Evolutionary conservation across 1,140 invertebrate species (phyloP), one percentile per base, ranked within the genome.

Genomic region (Tetranychus urticae): DNA sequence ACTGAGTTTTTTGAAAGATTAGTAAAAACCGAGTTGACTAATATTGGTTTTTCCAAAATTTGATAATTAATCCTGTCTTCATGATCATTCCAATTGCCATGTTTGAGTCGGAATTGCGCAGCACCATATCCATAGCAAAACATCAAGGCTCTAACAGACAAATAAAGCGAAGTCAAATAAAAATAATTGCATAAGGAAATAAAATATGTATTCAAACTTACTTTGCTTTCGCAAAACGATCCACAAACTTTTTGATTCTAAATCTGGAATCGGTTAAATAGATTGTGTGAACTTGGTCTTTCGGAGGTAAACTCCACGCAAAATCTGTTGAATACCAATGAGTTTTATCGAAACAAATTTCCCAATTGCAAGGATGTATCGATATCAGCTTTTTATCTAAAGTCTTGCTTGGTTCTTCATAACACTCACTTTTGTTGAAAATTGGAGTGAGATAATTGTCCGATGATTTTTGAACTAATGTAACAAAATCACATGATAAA

Each of bases 111-210:
- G 2, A 54, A 62, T 46, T 62, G 56, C 2, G 56, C 61, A 6
- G 42, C 50, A 12, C 60, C 57, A 59, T 59, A 64, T 3, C 60
- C 63, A 57, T 62, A 64, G 48, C 60, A 64, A 45, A 54, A 64
- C 39, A 62, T 62, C 0, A 64, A 31, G 4, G 12, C 48, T 5
- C 57, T 39, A 13, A 33, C 13, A 52, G 14, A n/a, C 4, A 14
- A 52, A n/a, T n/a, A 23, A 6, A 23, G n/a, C 2, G 50, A 52
- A 52, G 6, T n/a, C n/a, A 6, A 52, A 8, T 23, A 52, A 33
- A 52, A 52, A n/a, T 33, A 52, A 6, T 23, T 31, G 50, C 23
- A 33, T 31, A 23, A 4, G 5, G 50, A 50, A 50, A 10, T 33
- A n/a, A 6, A n/a, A 52, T 14, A 23, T 23, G 23, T 23, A 42